Conservation (phyloP, 2,113 vertebrate species). For the Grantiella picta region DNA sequence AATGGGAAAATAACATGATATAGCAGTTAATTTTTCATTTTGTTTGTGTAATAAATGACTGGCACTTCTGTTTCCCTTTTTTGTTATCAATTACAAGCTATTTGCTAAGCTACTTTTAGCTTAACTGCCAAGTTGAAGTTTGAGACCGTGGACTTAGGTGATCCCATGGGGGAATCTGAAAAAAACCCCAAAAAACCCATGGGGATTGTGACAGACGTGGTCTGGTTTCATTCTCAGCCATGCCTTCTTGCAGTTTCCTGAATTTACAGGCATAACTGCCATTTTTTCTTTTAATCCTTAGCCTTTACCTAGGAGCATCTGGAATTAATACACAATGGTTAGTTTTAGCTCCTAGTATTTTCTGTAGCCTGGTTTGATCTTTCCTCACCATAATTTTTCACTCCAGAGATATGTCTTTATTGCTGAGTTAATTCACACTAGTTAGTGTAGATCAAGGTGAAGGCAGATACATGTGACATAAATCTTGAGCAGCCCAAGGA, state of each 20-base stretch:
- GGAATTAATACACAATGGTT: neutral
- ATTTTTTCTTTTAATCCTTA: neutral
- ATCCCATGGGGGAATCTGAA: neutral
- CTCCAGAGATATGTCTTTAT: neutral
- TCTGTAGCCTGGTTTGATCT: neutral
- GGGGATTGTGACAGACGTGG: neutral
- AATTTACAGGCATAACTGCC: neutral
- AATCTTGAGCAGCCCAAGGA: neutral
- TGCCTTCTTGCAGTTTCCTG: neutral
- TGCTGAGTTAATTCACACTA: neutral
- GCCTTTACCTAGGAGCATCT: neutral
- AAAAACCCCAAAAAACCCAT: accelerated
- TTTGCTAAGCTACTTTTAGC: neutral
- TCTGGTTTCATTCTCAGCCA: neutral
- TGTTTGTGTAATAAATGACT: neutral
- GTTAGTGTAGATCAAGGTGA: neutral
- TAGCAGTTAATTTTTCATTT: neutral
- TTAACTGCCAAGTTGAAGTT: neutral
- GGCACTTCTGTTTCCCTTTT: neutral
- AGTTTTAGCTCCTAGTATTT: neutral
- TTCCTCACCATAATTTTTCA: neutral
- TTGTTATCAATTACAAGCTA: neutral
- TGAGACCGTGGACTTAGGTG: neutral
- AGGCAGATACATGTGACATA: neutral
- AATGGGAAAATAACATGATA: neutral